Conservation (phyloP, 2,888 invertebrate genomes). For the Andricus curvator region DNA sequence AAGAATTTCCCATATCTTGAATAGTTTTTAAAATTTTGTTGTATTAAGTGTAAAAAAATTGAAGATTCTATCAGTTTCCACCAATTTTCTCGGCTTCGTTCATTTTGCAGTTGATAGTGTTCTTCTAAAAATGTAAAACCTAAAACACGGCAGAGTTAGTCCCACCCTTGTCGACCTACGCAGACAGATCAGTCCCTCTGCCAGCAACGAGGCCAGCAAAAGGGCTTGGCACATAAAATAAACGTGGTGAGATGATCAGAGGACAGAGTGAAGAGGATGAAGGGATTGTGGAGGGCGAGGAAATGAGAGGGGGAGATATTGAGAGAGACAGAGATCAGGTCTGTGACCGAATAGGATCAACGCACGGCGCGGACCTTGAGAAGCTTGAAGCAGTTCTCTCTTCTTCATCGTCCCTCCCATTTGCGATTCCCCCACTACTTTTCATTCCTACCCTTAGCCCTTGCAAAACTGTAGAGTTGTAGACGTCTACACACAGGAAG, state of each 20-base stretch:
- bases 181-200: conserved; percentile 44
- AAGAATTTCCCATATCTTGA: no score
- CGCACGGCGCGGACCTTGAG: conserved; percentile 77
- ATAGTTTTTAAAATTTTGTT: no score
- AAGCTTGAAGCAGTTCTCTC: conserved; percentile 59
- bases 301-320: conserved; percentile 42
- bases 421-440: conserved; percentile 43
- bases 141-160: not conserved
- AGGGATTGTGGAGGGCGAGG: conserved; percentile 43
- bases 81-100: no score
- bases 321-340: conserved; percentile 64
- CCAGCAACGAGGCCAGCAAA: conserved; percentile 54
- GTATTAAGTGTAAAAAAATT: no score
- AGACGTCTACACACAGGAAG: not conserved
- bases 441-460: conserved; percentile 49
- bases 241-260: conserved; percentile 15
- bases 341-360: conserved; percentile 77
- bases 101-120: no score
- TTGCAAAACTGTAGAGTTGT: not conserved
- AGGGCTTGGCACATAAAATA: conserved; percentile 52
- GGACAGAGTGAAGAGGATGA: conserved; percentile 16
- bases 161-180: conserved; percentile 47
- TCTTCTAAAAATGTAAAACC: no score
- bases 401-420: conserved; percentile 47
- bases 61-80: no score